These are phyloP conservation scores for Tiliqua scincoides DNA, from an alignment of 2,113 vertebrate genomes.

Conservation along the genomic window DNA sequence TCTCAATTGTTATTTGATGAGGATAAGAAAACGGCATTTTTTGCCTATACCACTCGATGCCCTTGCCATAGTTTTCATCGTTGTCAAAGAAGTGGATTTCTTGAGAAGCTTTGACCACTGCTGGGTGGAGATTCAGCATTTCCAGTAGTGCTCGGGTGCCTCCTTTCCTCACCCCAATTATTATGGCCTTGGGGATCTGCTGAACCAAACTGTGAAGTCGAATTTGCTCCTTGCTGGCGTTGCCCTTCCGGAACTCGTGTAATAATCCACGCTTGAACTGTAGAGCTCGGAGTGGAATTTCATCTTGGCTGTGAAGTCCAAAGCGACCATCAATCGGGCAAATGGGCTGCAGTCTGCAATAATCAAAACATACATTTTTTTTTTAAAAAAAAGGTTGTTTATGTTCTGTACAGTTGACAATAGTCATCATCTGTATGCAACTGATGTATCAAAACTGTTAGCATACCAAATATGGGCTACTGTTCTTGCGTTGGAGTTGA, in stretches of 20 bases:
- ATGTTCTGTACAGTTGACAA: not conserved
- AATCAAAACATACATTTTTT: slow-evolving; percentile 17
- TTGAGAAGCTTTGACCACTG: slow-evolving; percentile 96
- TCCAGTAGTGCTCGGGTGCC: slow-evolving; percentile 93
- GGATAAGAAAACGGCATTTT: slow-evolving; percentile 98
- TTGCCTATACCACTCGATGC: slow-evolving; percentile 93
- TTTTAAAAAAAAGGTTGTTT: not conserved
- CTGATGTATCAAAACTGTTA: not conserved
- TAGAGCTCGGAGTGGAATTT: slow-evolving; percentile 85
- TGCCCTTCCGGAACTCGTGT: slow-evolving; percentile 88
- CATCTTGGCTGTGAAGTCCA: slow-evolving; percentile 74
- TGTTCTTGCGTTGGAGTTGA: not conserved
- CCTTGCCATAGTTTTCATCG: slow-evolving; percentile 92
- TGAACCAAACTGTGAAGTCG: slow-evolving; percentile 89
- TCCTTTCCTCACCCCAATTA: slow-evolving; percentile 95
- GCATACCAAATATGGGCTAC: not conserved
- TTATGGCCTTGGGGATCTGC: slow-evolving; percentile 94
- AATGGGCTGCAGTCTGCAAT: slow-evolving; percentile 87
- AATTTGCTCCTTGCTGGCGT: slow-evolving; percentile 88
- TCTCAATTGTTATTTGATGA: slow-evolving; percentile 97
- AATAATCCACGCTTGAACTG: slow-evolving; percentile 89
- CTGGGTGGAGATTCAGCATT: slow-evolving; percentile 95
- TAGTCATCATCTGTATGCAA: not conserved
- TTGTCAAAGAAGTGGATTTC: slow-evolving; percentile 98
- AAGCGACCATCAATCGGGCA: slow-evolving; percentile 87